Evolutionary conservation across 2,888 invertebrate genomes (phyloP), one percentile per base, ranked within the genome.

Genomic region (Lypha dubia): DNA sequence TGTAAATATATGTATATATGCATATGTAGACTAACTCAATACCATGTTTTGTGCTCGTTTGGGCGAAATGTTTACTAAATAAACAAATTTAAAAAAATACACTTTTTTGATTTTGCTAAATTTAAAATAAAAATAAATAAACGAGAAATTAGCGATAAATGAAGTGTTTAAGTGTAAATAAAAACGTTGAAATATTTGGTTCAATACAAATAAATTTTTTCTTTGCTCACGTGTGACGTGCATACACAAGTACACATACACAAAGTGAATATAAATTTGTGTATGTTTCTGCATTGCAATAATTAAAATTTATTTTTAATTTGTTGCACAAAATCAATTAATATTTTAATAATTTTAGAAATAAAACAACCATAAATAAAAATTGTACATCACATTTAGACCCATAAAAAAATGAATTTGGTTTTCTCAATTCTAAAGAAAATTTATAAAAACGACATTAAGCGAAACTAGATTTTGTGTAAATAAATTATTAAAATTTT

Each of bases 151-250:
- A n/a, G n/a, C n/a, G 5, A 53, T 41, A 8, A 32, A 53, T 46
- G 41, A 41, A 24, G 51, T 63, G 28, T 65, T 63, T 46, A 63
- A 56, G 65, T 79, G 79, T 71, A 73, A 73, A 73, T 58, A 73
- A 71, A 73, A 63, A 17, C 32, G 51, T 38, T 24, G 15, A 51
- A 38, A 44, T 11, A 79, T 53, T 70, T 41, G n/a, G 6, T 56
- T 67, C 1, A 58, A 0, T 7, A 49, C n/a, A 38, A 41, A 67
- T 49, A 32, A 38, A 20, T 49, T 32, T n/a, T 67, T 32, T 28
- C 13, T 32, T 60, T 51, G 17, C 41, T 63, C 7, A 38, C 13
- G 60, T 67, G 73, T 44, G 41, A 65, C 28, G 46, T 53, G 3
- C 13, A 24, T 22, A 24, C 24, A 20, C 17, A 49, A 3, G 6